Evolutionary conservation across 1,140 invertebrate species (phyloP).

Genomic region (Heliothis virescens): DNA sequence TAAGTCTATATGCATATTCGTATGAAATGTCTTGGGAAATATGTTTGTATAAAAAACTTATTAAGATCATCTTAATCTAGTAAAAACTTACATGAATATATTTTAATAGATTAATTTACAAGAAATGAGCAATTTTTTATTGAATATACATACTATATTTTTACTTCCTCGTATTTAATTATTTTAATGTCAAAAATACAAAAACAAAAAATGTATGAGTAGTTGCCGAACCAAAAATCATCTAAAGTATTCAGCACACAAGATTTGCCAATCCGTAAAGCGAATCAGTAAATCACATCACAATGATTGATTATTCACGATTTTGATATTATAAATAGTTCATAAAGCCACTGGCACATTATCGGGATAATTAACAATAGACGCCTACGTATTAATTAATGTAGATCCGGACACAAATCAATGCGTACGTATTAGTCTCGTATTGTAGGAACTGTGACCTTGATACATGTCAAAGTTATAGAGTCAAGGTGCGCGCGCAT

Average conservation of each 20-base stretch:
- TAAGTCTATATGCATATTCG: too few species aligned
- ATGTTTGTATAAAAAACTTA: too few species aligned
- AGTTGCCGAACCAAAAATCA: neutral
- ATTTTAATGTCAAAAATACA: neutral
- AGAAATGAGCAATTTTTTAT: too few species aligned
- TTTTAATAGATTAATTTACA: too few species aligned
- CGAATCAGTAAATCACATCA: conserved; percentile 34
- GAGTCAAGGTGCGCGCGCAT: conserved; percentile 75
- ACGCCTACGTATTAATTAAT: conserved; percentile 42
- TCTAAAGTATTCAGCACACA: neutral
- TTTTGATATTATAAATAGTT: conserved; percentile 22
- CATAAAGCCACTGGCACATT: neutral
- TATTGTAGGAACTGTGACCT: conserved; percentile 57
- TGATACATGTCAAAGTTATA: conserved; percentile 68
- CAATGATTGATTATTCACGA: conserved; percentile 26
- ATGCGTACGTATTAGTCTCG: conserved; percentile 47
- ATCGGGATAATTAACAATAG: conserved; percentile 35
- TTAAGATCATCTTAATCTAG: too few species aligned
- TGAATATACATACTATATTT: too few species aligned
- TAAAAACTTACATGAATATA: too few species aligned
- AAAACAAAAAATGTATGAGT: neutral
- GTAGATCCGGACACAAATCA: conserved; percentile 50
- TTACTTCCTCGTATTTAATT: neutral
- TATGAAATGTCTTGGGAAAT: too few species aligned
- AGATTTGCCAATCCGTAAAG: conserved; percentile 1